These are phyloP conservation scores for Hystrix brachyura DNA, from an alignment of 2,113 vertebrate species.

Conservation along the genomic window DNA sequence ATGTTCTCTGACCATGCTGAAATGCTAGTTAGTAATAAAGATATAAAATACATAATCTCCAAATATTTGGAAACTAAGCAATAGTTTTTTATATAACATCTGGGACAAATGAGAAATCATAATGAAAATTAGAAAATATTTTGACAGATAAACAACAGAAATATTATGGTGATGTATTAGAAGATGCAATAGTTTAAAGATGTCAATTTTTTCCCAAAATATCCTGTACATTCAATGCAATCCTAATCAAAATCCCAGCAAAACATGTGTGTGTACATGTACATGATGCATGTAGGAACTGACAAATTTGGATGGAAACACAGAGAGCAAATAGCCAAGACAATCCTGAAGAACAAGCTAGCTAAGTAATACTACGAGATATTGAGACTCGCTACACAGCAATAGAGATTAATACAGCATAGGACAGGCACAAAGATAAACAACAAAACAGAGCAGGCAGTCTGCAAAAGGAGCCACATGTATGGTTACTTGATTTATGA, in stretches of 20 bases:
- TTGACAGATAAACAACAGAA: neutral
- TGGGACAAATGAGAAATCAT: neutral
- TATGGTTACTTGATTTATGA: neutral
- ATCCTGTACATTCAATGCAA: neutral
- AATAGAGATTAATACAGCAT: neutral
- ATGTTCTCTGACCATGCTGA: neutral
- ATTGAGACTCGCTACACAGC: neutral
- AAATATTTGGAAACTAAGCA: neutral
- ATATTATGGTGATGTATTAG: neutral
- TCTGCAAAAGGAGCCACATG: neutral
- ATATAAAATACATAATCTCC: neutral
- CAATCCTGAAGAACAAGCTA: neutral
- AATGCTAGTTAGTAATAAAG: slow-evolving; percentile 12
- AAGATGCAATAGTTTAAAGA: neutral
- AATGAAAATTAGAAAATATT: neutral
- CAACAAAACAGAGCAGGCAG: neutral
- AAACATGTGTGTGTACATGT: neutral
- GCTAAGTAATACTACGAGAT: neutral
- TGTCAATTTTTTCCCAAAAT: neutral
- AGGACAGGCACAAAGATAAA: neutral
- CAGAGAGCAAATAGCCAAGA: neutral
- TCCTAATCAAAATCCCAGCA: neutral
- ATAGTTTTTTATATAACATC: neutral
- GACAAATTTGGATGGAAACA: neutral
- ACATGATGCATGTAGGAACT: neutral